These are phyloP conservation scores for Morus bassanus DNA, from an alignment of 2,797 vertebrate species.

Conservation along the genomic window DNA sequence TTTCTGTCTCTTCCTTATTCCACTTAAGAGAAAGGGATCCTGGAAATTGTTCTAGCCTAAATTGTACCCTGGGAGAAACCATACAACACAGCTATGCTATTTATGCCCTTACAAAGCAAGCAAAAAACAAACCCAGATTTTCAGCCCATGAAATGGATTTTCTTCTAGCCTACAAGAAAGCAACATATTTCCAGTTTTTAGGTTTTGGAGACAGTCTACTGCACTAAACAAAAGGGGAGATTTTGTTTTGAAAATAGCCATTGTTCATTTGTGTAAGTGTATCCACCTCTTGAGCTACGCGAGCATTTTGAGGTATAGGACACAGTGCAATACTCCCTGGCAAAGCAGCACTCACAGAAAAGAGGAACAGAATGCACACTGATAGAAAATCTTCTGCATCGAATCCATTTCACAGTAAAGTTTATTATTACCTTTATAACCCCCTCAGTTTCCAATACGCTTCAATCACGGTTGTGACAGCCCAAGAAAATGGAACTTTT, in stretches of 20 bases:
- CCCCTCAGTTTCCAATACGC: neutral
- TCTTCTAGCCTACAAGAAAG: neutral
- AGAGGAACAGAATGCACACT: neutral
- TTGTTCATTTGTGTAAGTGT: neutral
- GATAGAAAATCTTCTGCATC: neutral
- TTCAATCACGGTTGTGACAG: conserved; percentile 68
- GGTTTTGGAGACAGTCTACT: neutral
- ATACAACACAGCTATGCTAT: neutral
- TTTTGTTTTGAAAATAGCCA: neutral
- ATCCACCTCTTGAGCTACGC: neutral
- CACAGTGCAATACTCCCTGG: neutral
- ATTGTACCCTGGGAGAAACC: neutral
- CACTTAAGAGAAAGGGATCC: neutral
- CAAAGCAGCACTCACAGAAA: neutral
- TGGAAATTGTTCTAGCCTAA: neutral
- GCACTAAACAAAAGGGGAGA: neutral
- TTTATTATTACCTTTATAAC: conserved; percentile 25
- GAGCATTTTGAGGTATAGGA: neutral
- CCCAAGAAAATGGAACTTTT: conserved; percentile 90
- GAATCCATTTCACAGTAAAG: conserved; percentile 25
- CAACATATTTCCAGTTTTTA: neutral
- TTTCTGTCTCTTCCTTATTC: neutral
- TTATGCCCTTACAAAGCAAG: neutral
- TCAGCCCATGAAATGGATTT: neutral
- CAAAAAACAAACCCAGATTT: neutral